Evolutionary conservation across 2,888 invertebrate genomes (phyloP).

Genomic region (Saturnia japonica): DNA sequence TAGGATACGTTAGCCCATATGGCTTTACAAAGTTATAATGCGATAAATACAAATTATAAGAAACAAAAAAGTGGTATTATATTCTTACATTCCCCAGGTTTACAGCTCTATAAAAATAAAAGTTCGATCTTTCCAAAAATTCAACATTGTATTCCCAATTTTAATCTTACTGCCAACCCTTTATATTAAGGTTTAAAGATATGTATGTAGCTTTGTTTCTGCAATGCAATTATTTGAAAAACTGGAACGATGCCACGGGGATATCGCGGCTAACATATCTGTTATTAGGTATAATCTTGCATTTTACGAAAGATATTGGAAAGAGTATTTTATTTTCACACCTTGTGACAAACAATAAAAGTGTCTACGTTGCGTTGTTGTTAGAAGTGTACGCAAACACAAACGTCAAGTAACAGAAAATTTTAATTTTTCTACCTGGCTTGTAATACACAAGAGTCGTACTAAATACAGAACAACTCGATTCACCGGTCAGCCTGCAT

Average conservation of each 20-base stretch:
- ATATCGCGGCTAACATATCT: constrained; percentile 3
- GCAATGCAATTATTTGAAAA: background rate
- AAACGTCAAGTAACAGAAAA: background rate
- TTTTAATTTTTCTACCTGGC: background rate
- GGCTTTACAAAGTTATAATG: background rate
- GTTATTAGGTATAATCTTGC: background rate
- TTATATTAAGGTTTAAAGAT: background rate
- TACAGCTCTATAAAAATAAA: background rate
- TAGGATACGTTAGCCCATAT: background rate
- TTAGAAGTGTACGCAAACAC: background rate
- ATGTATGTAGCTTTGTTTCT: background rate
- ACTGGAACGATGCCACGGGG: constrained; percentile 1
- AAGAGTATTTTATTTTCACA: background rate
- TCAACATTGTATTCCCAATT: background rate
- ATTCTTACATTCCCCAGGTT: background rate
- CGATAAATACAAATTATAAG: background rate
- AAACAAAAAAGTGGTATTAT: background rate
- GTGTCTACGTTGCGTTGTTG: background rate
- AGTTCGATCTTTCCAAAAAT: background rate
- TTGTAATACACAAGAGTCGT: background rate
- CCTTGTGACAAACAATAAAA: background rate
- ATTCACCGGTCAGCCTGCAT: constrained; percentile 3
- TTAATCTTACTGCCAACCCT: background rate
- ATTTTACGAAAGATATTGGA: background rate
- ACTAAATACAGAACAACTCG: background rate